These are phyloP conservation scores for Bufo bufo DNA, from an alignment of 2,113 vertebrate genomes.

Conservation along the genomic window DNA sequence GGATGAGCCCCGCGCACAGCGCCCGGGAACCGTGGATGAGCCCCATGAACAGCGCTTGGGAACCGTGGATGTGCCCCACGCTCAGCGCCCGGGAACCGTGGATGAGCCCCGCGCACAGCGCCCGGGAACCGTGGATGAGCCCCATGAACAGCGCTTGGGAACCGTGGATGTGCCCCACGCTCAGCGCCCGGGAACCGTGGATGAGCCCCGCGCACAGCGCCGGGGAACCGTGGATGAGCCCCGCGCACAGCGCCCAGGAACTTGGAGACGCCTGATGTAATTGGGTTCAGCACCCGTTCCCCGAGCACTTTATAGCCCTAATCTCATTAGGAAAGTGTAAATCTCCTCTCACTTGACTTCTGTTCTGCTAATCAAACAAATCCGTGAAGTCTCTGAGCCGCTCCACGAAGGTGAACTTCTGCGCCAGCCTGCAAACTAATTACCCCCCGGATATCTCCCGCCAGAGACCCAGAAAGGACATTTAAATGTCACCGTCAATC, in stretches of 20 bases:
- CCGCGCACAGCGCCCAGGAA: not conserved
- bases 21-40: no score
- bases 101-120: no score
- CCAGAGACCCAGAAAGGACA: slow-evolving; percentile 45
- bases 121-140: no score
- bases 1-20: no score
- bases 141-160: not conserved
- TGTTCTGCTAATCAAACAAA: slow-evolving; percentile 48
- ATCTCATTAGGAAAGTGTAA: slow-evolving; percentile 45
- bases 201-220: no score
- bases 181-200: no score
- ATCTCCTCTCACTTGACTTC: slow-evolving; percentile 41
- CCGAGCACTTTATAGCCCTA: slow-evolving; percentile 14
- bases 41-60: no score
- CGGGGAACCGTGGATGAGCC: not conserved
- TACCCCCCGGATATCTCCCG: slow-evolving; percentile 36
- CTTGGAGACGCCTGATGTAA: not conserved
- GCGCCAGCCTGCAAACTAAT: slow-evolving; percentile 8
- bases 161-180: no score
- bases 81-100: no score
- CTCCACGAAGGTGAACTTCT: not conserved
- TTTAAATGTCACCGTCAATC: slow-evolving; percentile 55
- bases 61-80: no score
- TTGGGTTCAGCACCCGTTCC: not conserved
- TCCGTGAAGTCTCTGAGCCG: not conserved